Evolutionary conservation across 2,888 invertebrate genomes (phyloP), one percentile per base, ranked within the genome.

Genomic region (Synanthedon myopaeformis): DNA sequence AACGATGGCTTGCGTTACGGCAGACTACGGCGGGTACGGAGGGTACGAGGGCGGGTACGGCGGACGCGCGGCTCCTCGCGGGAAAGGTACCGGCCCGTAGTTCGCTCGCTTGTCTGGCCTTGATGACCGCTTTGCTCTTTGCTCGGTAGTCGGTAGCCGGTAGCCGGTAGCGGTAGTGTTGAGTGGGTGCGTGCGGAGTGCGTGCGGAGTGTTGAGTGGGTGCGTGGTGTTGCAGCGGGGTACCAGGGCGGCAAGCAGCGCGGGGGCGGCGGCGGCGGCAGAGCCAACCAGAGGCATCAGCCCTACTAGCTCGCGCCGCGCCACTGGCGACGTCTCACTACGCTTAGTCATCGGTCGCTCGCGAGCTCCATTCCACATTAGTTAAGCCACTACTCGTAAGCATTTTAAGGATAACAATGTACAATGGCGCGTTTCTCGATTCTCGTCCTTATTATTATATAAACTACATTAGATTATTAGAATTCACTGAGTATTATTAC

Each of bases 21-120:
- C 91, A 92, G 94, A 94, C 91, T 94, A 94, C 90, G 93, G 93
- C 92, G 91, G 92, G 83, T 92, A 92, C 91, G 93, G 93, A 91
- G 93, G 92, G 90, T 94, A 93, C 91, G 93, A 94, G 89, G 93
- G 94, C 90, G 94, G 94, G 90, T 94, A 94, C 84, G 92, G 93
- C 90, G 94, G 93, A 88, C 93, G 94, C 89, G 90, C 93, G 89
- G 91, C 93, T 89, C 93, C 93, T 89, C 93, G 94, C 90, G 92
- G 93, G 89, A 95, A 95, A 95, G 95, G 95, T 94, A 94, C 89
- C 53, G 76, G 73, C 74, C 53, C 53, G 54, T 51, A 56, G 57
- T 53, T 55, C 53, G 50, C 51, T 53, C 52, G 55, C 52, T 52
- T 50, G 52, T 52, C 53, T 51, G 51, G 53, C 42, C 49, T 52